Evolutionary conservation across 2,113 vertebrate species (phyloP).

Genomic region (Spilogale gracilis): DNA sequence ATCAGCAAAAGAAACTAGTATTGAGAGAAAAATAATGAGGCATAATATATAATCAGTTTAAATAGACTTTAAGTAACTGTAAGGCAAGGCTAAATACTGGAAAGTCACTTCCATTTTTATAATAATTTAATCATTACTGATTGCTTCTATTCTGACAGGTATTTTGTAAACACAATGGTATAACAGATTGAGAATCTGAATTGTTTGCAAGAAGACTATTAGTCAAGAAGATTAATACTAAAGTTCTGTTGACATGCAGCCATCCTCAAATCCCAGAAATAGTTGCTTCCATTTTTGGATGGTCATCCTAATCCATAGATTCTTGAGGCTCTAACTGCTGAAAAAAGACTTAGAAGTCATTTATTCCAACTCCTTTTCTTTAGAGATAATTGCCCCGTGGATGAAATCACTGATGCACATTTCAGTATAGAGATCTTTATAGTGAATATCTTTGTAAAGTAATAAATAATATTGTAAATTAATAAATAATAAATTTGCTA

Average conservation of each 20-base stretch:
- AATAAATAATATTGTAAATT: neutral
- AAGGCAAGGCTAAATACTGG: neutral
- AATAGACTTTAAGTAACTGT: constrained; percentile 9
- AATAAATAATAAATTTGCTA: neutral
- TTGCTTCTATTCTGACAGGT: neutral
- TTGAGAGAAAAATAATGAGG: constrained; percentile 51
- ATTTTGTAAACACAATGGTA: constrained; percentile 36
- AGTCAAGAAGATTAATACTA: neutral
- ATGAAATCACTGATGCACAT: constrained; percentile 15
- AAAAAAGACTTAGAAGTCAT: neutral
- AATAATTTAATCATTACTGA: constrained; percentile 19
- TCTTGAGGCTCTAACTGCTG: neutral
- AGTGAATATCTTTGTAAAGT: constrained; percentile 25
- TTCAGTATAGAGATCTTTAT: constrained; percentile 23
- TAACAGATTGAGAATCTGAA: neutral
- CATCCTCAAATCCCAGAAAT: neutral
- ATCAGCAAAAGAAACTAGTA: constrained; percentile 19
- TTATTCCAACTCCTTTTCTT: neutral
- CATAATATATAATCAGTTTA: neutral
- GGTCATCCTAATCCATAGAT: neutral
- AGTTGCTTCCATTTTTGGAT: neutral
- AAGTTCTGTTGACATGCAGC: neutral
- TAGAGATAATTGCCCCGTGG: neutral
- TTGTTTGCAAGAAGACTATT: neutral
- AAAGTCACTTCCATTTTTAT: neutral